Conservation (phyloP, 2,797 vertebrate genomes). For the Aselliscus stoliczkanus region DNA sequence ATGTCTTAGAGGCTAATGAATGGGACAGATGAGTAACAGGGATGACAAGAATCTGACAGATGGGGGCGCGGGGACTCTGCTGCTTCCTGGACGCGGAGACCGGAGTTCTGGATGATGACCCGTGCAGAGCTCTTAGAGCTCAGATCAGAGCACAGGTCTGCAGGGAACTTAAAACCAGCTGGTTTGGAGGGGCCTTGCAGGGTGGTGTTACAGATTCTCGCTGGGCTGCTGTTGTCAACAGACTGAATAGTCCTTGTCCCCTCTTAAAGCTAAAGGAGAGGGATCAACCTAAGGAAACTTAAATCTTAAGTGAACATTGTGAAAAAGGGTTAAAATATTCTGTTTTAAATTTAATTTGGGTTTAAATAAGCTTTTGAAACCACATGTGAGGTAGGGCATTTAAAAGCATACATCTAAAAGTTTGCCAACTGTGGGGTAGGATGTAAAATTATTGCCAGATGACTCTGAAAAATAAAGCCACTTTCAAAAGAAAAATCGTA, state of each 20-base stretch:
- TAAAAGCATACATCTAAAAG: not conserved
- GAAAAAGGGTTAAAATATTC: not conserved
- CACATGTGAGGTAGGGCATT: not conserved
- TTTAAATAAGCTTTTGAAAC: not conserved
- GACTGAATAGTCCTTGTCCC: not conserved
- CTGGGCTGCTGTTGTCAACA: not conserved
- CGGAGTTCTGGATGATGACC: not conserved
- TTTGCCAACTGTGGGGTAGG: not conserved
- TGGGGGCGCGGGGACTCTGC: not conserved
- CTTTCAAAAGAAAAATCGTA: not conserved
- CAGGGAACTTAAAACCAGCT: not conserved
- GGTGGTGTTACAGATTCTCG: not conserved
- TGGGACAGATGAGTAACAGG: not conserved
- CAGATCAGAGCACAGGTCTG: not conserved
- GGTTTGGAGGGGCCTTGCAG: not conserved
- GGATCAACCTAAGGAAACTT: not conserved
- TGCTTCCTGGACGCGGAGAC: not conserved
- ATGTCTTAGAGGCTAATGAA: not conserved
- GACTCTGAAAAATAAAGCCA: not conserved
- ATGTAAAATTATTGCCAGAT: not conserved
- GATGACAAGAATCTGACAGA: not conserved
- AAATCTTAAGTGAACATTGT: not conserved
- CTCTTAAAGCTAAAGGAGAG: not conserved
- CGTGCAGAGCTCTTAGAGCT: fast-evolving
- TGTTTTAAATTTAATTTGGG: not conserved